Percentiles rank a stretch among this genome's conserved stretches.
phyloP scores from a whole-genome alignment of 2,888 invertebrate species.

The Apocheima hispidaria region DNA sequence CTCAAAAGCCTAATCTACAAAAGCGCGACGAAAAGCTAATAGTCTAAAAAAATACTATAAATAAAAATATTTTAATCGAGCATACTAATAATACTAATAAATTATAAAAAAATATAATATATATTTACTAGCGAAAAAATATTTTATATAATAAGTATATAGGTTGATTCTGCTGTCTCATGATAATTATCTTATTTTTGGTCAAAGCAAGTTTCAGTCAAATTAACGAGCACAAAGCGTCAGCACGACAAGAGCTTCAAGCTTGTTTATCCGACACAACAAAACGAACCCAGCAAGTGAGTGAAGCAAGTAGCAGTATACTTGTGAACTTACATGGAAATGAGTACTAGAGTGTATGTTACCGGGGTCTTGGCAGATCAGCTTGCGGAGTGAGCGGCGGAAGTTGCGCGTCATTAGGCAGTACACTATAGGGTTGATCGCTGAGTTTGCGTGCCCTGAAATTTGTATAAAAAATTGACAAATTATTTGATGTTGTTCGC shows the following conservation, averaged over 20 bases:
- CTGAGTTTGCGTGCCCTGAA: slow-evolving; percentile 90
- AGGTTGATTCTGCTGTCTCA: background rate
- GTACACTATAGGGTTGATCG: slow-evolving; percentile 91
- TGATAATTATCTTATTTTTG: background rate
- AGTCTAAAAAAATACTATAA: background rate
- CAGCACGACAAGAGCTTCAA: background rate
- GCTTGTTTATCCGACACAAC: background rate
- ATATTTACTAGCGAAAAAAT: background rate
- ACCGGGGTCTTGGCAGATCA: slow-evolving; percentile 84
- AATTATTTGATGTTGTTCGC: no score
- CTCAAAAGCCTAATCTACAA: slow-evolving; percentile 5
- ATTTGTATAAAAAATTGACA: slow-evolving; percentile 16
- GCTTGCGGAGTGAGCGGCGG: slow-evolving; percentile 88
- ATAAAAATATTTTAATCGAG: no score
- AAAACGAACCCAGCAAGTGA: background rate
- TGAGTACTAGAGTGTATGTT: slow-evolving; percentile 84
- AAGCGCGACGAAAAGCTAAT: background rate
- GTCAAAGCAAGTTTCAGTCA: background rate
- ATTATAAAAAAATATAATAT: background rate
- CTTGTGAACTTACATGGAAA: slow-evolving; percentile 80
- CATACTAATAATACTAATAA: background rate
- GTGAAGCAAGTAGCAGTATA: slow-evolving; percentile 16
- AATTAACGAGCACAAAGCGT: background rate
- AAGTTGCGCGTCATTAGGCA: slow-evolving; percentile 91
- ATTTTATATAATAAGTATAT: background rate